Evolutionary conservation across 1,140 invertebrate species (phyloP).

Genomic region (Brachionus angularis): DNA sequence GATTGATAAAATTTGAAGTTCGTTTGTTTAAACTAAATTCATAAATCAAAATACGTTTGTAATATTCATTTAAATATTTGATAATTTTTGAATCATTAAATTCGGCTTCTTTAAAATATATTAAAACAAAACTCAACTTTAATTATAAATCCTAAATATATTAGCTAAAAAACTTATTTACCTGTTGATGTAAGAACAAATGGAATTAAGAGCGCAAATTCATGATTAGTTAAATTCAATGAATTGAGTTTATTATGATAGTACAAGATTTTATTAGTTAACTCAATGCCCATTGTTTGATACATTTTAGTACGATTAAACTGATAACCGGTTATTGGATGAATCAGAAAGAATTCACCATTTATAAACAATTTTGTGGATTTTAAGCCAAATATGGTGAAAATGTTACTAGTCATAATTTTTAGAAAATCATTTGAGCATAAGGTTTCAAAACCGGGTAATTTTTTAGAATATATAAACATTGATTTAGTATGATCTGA

Average conservation of each 20-base stretch:
- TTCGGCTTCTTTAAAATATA: neutral
- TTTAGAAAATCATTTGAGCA: neutral
- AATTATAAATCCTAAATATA: too few species aligned
- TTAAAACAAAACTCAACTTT: neutral
- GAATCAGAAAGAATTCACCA: constrained; percentile 13
- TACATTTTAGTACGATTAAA: constrained; percentile 32
- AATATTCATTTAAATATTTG: constrained; percentile 22
- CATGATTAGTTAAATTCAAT: constrained; percentile 1
- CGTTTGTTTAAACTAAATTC: constrained; percentile 6
- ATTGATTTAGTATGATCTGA: neutral
- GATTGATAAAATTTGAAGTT: neutral
- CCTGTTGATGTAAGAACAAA: constrained; percentile 1
- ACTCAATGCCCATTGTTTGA: neutral
- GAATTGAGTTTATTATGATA: neutral
- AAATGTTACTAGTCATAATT: constrained; percentile 1
- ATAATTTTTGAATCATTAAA: neutral
- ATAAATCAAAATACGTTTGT: constrained; percentile 12
- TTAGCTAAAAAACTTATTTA: neutral
- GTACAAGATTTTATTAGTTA: constrained; percentile 4
- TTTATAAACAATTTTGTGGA: neutral
- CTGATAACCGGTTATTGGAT: neutral
- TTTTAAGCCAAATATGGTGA: neutral
- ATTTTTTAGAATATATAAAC: neutral
- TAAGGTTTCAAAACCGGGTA: constrained; percentile 10
- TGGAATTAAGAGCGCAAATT: neutral